Percentiles rank a stretch among this genome's conserved stretches.
These are phyloP conservation scores for Phalacrocorax pelagicus DNA, from an alignment of 2,113 vertebrate genomes.

Conservation along the genomic window DNA sequence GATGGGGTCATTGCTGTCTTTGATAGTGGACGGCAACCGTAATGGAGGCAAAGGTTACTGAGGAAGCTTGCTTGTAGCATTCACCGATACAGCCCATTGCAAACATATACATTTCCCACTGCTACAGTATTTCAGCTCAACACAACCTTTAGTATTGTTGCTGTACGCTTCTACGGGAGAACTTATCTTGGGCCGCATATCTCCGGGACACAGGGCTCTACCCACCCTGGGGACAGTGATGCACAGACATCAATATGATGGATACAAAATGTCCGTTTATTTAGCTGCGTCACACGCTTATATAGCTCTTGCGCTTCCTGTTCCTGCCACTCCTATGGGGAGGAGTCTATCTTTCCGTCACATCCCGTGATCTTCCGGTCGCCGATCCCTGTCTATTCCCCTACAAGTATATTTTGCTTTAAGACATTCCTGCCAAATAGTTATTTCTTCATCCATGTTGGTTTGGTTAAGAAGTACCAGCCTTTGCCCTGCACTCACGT, in stretches of 20 bases:
- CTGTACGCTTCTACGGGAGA: no score
- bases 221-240: no score
- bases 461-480: background rate
- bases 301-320: no score
- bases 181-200: no score
- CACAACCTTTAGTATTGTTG: background rate
- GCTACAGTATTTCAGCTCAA: background rate
- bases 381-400: no score
- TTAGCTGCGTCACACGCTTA: no score
- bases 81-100: background rate
- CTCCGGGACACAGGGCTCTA: no score
- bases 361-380: no score
- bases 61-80: background rate
- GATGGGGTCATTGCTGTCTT: background rate
- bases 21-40: background rate
- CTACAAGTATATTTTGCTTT: background rate
- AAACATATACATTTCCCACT: background rate
- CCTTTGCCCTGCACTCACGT: background rate
- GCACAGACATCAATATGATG: no score
- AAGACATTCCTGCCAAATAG: background rate
- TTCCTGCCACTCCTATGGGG: no score
- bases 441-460: background rate
- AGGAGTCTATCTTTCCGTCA: no score
- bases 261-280: no score
- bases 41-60: fast-evolving